Evolutionary conservation across 2,888 invertebrate species (phyloP).

Genomic region (Atherix ibis): DNA sequence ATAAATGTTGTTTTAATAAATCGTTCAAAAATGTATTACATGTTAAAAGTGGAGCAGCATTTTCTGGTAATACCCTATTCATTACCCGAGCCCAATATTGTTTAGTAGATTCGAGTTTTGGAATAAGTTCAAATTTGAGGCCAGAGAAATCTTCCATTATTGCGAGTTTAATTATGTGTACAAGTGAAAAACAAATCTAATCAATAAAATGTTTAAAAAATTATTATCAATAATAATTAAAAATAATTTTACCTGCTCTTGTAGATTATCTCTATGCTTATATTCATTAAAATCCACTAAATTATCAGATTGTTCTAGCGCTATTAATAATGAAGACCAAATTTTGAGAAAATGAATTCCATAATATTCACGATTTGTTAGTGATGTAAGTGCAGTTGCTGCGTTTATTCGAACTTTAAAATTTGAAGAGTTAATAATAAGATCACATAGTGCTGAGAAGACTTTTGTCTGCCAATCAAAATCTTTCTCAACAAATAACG

Average conservation of each 20-base stretch:
- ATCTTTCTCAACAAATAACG: slow-evolving; percentile 17
- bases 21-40: slow-evolving; percentile 14
- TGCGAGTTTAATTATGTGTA: slow-evolving; percentile 49
- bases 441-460: slow-evolving; percentile 45
- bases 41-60: slow-evolving; percentile 22
- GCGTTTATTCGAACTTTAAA: slow-evolving; percentile 85
- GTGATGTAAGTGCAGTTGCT: slow-evolving; percentile 53
- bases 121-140: slow-evolving; percentile 27
- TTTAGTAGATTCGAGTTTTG: slow-evolving; percentile 20
- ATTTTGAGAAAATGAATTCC: slow-evolving; percentile 42
- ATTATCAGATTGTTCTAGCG: slow-evolving; percentile 61
- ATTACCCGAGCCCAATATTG: slow-evolving; percentile 27
- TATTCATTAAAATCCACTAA: slow-evolving; percentile 72
- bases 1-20: slow-evolving; percentile 1
- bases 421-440: slow-evolving; percentile 60
- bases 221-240: slow-evolving; percentile 1
- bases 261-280: slow-evolving; percentile 69
- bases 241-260: slow-evolving; percentile 50
- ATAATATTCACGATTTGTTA: slow-evolving; percentile 43
- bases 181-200: slow-evolving; percentile 56
- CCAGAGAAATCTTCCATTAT: slow-evolving; percentile 40
- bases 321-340: slow-evolving; percentile 57
- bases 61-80: slow-evolving; percentile 28
- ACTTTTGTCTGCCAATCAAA: slow-evolving; percentile 39
- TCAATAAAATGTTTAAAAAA: slow-evolving; percentile 18